Evolutionary conservation across 2,888 invertebrate genomes (phyloP).

Genomic region (Xestia c-nigrum): DNA sequence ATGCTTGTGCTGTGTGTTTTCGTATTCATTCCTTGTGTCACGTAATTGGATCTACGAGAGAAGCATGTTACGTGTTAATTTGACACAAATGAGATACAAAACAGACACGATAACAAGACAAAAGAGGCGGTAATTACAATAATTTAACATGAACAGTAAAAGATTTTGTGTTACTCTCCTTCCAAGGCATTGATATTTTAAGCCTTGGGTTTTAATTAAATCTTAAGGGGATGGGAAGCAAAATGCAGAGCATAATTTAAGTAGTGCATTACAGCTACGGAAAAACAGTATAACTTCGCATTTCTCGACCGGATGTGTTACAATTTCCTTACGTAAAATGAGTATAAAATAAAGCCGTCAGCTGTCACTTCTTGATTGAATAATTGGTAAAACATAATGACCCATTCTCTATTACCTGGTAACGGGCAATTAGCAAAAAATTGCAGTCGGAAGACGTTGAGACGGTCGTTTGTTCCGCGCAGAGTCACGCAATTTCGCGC

Average conservation of each 20-base stretch:
- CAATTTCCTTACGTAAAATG: slow-evolving; percentile 21
- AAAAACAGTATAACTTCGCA: not conserved
- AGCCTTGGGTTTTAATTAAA: not conserved
- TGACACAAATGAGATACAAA: slow-evolving; percentile 1
- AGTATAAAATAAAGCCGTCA: slow-evolving; percentile 22
- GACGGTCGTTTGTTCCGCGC: slow-evolving; percentile 63
- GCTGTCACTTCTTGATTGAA: slow-evolving; percentile 49
- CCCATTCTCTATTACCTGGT: slow-evolving; percentile 55
- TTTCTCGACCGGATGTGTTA: not conserved
- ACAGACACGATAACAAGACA: not conserved
- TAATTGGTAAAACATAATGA: slow-evolving; percentile 54
- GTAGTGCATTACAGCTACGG: not conserved
- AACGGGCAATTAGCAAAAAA: slow-evolving; percentile 47
- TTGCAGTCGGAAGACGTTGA: slow-evolving; percentile 64
- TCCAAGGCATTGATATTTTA: not conserved
- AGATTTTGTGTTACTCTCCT: not conserved
- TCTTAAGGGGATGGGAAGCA: not conserved
- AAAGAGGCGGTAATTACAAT: not conserved
- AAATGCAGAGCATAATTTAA: not conserved
- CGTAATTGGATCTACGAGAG: not conserved
- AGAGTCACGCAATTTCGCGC: slow-evolving; percentile 68
- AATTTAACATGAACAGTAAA: not conserved
- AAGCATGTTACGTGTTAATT: not conserved
- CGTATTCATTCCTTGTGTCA: not conserved
- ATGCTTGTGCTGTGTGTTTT: not conserved